A percentile compares a stretch with the other conserved stretches of the same genome.
Conservation (phyloP, 2,888 invertebrate genomes). For the Reticulitermes lucifugus region DNA sequence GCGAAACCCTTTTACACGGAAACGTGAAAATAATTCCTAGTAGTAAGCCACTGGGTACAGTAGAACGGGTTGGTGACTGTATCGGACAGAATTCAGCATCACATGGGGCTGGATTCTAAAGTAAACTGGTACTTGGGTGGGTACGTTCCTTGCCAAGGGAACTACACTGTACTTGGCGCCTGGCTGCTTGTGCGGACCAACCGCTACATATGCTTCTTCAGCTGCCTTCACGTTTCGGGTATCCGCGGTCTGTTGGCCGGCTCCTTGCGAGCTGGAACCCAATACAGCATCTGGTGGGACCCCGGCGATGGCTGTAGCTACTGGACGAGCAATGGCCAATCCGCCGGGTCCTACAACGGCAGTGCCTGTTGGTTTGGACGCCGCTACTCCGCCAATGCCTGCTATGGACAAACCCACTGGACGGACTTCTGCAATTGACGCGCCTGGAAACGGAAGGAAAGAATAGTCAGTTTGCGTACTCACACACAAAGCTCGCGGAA, state of each 20-base stretch:
- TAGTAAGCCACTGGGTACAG: slow-evolving; percentile 34
- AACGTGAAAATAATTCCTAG: background rate
- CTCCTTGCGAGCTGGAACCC: slow-evolving; percentile 56
- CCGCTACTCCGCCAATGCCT: slow-evolving; percentile 77
- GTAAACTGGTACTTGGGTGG: background rate
- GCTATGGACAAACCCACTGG: slow-evolving; percentile 77
- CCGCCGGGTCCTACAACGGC: slow-evolving; percentile 79
- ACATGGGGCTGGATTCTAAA: background rate
- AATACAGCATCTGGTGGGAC: slow-evolving; percentile 67
- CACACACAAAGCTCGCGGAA: background rate
- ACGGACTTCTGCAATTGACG: slow-evolving; percentile 80
- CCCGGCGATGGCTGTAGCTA: slow-evolving; percentile 82
- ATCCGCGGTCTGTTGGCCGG: background rate
- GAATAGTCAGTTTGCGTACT: background rate
- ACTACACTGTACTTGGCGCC: slow-evolving; percentile 43
- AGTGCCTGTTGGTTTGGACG: slow-evolving; percentile 77
- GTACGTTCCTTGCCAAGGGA: slow-evolving; percentile 10
- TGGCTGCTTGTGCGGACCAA: slow-evolving; percentile 29
- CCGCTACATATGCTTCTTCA: slow-evolving; percentile 18
- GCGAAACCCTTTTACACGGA: too few relatives aligned
- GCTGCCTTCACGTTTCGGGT: background rate
- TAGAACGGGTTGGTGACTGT: background rate
- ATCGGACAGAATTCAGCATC: background rate
- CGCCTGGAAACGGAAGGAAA: slow-evolving; percentile 62
- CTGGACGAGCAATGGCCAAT: slow-evolving; percentile 76